Evolutionary conservation across 2,888 invertebrate genomes (phyloP), one percentile per base, ranked within the genome.

Genomic region (Orthosia gothica): DNA sequence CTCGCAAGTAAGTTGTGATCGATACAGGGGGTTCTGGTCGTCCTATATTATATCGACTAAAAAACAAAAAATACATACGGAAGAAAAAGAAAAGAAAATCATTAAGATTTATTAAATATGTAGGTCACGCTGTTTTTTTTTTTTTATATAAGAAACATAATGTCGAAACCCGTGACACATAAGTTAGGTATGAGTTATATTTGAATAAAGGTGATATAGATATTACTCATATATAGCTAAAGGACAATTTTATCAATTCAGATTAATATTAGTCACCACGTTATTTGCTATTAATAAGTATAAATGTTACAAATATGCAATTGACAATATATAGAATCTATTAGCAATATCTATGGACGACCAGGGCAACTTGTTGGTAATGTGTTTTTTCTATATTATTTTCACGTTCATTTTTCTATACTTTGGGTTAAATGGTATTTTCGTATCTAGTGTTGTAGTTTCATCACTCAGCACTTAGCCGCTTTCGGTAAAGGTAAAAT

Each of bases 1-100:
- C 93, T 97, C 97, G 95, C 97, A 97, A 97, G 98, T 98, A 98
- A 98, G 98, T 97, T 90, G 91, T 90, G 89, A 89, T 89, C 92
- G 90, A 87, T 70, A 77, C 84, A 85, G 84, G 82, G 81, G 82
- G 85, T 87, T 91, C 89, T 93, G 94, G 90, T 92, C 92, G 90
- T 86, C 83, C 76, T 15, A 9, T 40, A 40, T 1, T 40, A 40
- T 40, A 40, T 1, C 0, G 7, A 40, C 1, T 4, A 32, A 32
- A 32, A 32, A 32, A 32, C 0, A 5, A 32, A 32, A 32, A 7
- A 32, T 32, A 32, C 7, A 7, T 32, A 32, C n/a, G 32, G 7
- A 7, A 5, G 55, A 15, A 23, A 23, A 18, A 15, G 5, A 13
- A 9, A 61, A 9, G 4, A 40, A 40, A 9, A 32, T 32, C 26